Evolutionary conservation across 2,888 invertebrate species (phyloP).

Genomic region (Serripes groenlandicus): DNA sequence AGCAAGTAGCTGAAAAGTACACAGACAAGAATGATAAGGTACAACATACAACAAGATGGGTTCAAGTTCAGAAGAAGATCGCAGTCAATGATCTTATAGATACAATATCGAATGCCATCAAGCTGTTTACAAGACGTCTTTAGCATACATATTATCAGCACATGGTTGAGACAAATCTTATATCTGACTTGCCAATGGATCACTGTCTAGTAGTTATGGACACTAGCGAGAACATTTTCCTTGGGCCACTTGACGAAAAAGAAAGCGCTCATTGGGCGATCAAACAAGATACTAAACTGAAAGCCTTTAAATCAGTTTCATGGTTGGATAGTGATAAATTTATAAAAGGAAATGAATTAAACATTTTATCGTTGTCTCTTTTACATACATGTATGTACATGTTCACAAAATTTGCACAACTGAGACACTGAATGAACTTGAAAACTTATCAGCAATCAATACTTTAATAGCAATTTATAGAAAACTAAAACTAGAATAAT

Average conservation of each 20-base stretch:
- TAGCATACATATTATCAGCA: conserved; percentile 24
- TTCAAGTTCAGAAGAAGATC: neutral
- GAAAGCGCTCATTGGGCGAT: neutral
- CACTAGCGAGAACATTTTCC: conserved; percentile 40
- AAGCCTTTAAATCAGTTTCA: too few relatives aligned
- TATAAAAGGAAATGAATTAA: too few relatives aligned
- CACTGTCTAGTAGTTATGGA: conserved; percentile 49
- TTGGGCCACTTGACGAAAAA: neutral
- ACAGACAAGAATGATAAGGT: neutral
- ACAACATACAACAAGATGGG: neutral
- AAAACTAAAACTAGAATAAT: too few relatives aligned
- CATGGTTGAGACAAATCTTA: conserved; percentile 22
- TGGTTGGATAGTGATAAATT: too few relatives aligned
- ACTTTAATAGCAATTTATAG: too few relatives aligned
- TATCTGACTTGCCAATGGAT: conserved; percentile 27
- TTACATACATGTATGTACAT: too few relatives aligned
- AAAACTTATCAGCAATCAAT: too few relatives aligned
- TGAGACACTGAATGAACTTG: too few relatives aligned
- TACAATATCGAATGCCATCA: neutral
- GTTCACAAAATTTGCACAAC: too few relatives aligned
- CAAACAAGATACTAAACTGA: too few relatives aligned
- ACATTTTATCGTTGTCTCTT: too few relatives aligned
- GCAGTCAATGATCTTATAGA: neutral
- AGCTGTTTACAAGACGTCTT: neutral
- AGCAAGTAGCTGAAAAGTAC: neutral